Evolutionary conservation across 2,797 vertebrate species (phyloP), one percentile per base, ranked within the genome.

Genomic region (Dermochelys coriacea): DNA sequence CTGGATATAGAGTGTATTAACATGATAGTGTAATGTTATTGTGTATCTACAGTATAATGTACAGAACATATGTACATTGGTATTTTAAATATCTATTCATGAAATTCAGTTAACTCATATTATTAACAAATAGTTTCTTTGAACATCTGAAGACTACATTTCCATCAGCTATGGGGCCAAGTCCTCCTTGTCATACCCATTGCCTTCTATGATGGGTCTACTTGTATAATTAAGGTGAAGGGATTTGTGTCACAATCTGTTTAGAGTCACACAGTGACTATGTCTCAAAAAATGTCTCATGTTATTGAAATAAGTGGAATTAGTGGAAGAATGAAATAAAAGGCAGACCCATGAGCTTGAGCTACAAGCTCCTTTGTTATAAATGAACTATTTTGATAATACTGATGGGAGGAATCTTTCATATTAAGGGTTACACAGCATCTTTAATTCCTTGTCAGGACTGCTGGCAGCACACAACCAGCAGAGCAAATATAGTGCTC

Each of bases 1-100:
- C 0, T 1, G 71, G 3, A 77, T 29, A 1, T 21, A n/a, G 0
- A 29, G 21, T 41, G 34, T 5, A 6, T 82, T 74, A 47, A 21
- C 1, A 6, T 1, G 0, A 12, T 77, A 31, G 3, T 55, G 16
- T 2, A 25, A 45, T 59, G 29, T 59, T 23, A 71, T 41, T 71
- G 3, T 80, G 83, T 47, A n/a, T 78, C 23, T 84, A 45, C 10
- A 31, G 0, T 34, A 87, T 57, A 31, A 1, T 25, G 2, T 74
- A 77, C 29, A 31, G 74, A 3, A 0, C n/a, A 2, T 68, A 84
- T 84, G 59, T 34, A 86, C 51, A 5, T 64, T 1, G 71, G 45
- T 85, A 6, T 93, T 61, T 91, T 9, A 37, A 71, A 64, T n/a
- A 64, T 61, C 29, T 34, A 16, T 37, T n/a, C 18, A 68, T 68